Base-by-base conservation (phyloP, 2,113 vertebrate genomes). In the Corythoichthys intestinalis region DNA sequence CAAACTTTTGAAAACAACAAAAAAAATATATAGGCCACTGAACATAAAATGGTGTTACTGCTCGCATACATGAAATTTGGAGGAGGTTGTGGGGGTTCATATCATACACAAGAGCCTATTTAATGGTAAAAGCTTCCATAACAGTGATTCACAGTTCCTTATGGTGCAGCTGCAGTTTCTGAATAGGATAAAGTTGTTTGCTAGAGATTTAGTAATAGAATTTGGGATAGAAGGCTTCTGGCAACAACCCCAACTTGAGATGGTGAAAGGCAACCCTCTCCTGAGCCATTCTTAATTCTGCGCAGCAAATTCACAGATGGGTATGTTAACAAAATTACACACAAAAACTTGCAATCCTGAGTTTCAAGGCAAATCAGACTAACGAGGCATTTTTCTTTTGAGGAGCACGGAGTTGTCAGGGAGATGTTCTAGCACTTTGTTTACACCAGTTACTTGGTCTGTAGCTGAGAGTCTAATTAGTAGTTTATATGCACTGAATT, bases 401-500 rank as follows among this genome's bases (percentile, higher is more conserved):
- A 56, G 60, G 41, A 69, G 62, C 38, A 70, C 5, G 11, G 64
- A 70, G 77, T 78, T 70, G 76, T 77, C 74, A 67, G 70, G 69
- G 79, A 76, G 79, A 83, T 69, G 67, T 14, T 77, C 65, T 65
- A 59, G 48, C 37, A 34, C 74, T 78, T 56, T 58, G 20, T 76
- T 41, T 64, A 59, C 48, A 46, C 66, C 56, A 60, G 60, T 52
- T 77, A 66, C 78, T 82, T 7, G 3, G n/a, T 65, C 73, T 77
- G 54, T 62, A 69, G 70, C 73, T 69, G 2, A 58, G 68, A 82
- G 81, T 53, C 81, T 81, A 88, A 88, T 88, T 81, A 87, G 85
- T 53, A 64, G 69, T 37, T 69, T 67, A 56, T 76, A 74, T 80
- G 83, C 14, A 4, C 54, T 4, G 72, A 75, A 85, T 73, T 78